These are phyloP conservation scores for Drosophila eugracilis DNA, from an alignment of 1,140 invertebrate species.

Conservation along the genomic window DNA sequence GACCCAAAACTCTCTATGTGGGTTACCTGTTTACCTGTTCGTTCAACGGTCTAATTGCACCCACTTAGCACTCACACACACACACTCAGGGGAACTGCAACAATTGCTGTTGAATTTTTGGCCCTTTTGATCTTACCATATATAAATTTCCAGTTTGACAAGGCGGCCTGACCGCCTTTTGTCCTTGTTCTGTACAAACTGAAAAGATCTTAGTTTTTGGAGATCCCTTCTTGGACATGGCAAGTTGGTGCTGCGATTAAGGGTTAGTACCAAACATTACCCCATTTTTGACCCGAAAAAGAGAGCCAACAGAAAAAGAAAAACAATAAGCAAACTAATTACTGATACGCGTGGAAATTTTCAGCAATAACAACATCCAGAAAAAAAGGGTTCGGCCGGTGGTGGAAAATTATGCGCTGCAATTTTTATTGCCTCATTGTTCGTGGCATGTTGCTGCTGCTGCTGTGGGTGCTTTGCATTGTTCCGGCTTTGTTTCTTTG, in stretches of 20 bases:
- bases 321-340: constrained; percentile 79
- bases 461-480: constrained; percentile 66
- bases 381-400: constrained; percentile 64
- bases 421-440: constrained; percentile 83
- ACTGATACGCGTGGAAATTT: constrained; percentile 81
- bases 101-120: constrained; percentile 76
- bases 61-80: constrained; percentile 68
- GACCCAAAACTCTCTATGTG: constrained; percentile 4
- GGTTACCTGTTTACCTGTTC: constrained; percentile 49
- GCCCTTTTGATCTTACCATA: constrained; percentile 48
- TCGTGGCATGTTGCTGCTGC: constrained; percentile 57
- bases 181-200: constrained; percentile 28
- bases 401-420: constrained; percentile 77
- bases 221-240: constrained; percentile 4
- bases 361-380: constrained; percentile 22
- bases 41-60: constrained; percentile 64
- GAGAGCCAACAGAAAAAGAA: constrained; percentile 10
- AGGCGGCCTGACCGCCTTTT: constrained; percentile 13
- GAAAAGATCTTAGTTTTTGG: neutral
- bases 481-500: constrained; percentile 66
- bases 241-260: neutral
- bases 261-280: constrained; percentile 11
- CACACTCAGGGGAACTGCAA: constrained; percentile 33
- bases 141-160: constrained; percentile 73
- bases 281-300: constrained; percentile 3